phyloP scores from a whole-genome alignment of 1,140 invertebrate species.

The Pseudomyrmex flavicornis region DNA sequence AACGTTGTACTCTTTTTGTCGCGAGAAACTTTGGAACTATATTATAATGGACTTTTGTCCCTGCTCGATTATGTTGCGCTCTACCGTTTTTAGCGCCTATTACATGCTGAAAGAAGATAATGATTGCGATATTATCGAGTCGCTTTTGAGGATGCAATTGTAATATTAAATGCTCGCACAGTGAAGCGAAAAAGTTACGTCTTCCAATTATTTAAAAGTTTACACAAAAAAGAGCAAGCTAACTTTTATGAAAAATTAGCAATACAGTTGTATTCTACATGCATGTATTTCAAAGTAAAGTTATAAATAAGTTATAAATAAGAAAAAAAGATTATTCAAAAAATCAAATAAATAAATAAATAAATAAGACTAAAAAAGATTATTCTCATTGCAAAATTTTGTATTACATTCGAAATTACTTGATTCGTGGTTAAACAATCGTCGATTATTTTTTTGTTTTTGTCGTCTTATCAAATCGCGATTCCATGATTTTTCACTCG shows the following conservation, averaged over 20 bases:
- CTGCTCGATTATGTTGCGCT: slow-evolving; percentile 11
- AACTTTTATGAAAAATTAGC: slow-evolving; percentile 28
- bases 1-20: slow-evolving; percentile 10
- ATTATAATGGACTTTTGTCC: neutral
- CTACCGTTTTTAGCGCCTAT: neutral
- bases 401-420: neutral
- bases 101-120: neutral
- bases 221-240: slow-evolving; percentile 7
- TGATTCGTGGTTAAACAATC: neutral
- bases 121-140: slow-evolving; percentile 15
- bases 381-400: neutral
- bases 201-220: neutral
- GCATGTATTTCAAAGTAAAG: neutral
- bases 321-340: neutral
- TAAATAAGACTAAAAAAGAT: too few relatives aligned
- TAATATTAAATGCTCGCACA: slow-evolving; percentile 2
- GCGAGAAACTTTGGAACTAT: neutral
- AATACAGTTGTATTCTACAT: neutral
- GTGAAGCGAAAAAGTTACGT: neutral
- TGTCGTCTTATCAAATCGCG: neutral
- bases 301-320: neutral
- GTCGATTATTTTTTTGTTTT: neutral
- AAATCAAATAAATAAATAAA: too few relatives aligned
- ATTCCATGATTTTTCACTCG: neutral
- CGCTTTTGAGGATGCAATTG: neutral